Conservation (phyloP, 2,113 vertebrate genomes). For the Anolis sagrei region DNA sequence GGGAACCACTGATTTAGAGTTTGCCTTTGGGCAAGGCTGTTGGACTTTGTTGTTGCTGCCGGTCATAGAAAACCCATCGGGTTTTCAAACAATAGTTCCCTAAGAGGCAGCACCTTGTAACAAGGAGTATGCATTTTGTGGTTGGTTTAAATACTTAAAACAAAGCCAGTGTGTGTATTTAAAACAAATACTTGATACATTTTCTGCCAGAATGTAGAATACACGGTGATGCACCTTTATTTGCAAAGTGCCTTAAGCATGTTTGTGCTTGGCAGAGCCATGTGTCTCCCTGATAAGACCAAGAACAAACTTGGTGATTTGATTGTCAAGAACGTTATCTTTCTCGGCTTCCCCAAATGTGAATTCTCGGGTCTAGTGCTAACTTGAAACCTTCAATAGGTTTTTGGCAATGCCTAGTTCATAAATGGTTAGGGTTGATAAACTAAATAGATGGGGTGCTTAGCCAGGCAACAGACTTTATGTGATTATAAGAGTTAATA, state of each 20-base stretch:
- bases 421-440: not conserved
- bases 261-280: not conserved
- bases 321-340: not conserved
- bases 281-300: not conserved
- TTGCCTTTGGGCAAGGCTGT: not conserved
- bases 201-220: not conserved
- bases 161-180: not conserved
- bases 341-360: conserved; percentile 1
- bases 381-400: conserved; percentile 6
- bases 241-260: not conserved
- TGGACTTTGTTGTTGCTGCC: not conserved
- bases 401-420: not conserved
- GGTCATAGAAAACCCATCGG: not conserved
- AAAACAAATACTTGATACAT: not conserved
- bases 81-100: not conserved
- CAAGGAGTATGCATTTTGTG: not conserved
- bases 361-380: conserved; percentile 37
- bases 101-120: not conserved
- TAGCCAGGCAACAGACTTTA: not conserved
- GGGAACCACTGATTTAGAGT: not conserved
- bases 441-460: not conserved
- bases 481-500: not conserved
- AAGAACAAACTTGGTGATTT: not conserved
- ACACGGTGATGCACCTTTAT: not conserved
- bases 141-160: not conserved